Evolutionary conservation across 1,140 invertebrate genomes (phyloP), one percentile per base, ranked within the genome.

Genomic region (Pinna nobilis): DNA sequence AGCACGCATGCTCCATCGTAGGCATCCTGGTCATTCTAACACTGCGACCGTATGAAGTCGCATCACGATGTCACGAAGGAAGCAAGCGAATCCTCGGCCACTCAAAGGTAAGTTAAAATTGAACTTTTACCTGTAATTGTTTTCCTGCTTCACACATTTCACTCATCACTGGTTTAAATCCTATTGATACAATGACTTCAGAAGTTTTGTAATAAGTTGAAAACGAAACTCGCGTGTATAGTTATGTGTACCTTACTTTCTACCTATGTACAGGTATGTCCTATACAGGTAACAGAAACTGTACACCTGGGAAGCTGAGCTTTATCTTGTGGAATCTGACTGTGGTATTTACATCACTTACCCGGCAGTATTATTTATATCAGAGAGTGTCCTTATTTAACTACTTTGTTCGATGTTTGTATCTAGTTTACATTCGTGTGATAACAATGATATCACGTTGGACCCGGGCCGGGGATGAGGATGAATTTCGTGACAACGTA

Each of bases 51-150:
- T 30, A 51, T 63, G 69, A 63, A 71, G 69, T 71, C 69, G 59
- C 69, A 71, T 71, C 69, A 71, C 59, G 39, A 63, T 71, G 69
- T 64, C 69, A 53, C 59, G 69, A 20, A 50, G 69, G 69, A 71
- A 71, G 69, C 69, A 71, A 49, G 49, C 69, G 13, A 71, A 71
- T 39, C 69, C 69, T 13, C 32, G 69, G 28, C 41, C 69, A 60
- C 37, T 71, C 20, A 71, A 71, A 71, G 69, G 69, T 71, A 64
- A n/a, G 69, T 64, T 2, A 6, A 9, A 59, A 18, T 59, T 59
- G 30, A 35, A n/a, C 37, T 35, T 35, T 18, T 47, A 18, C 15
- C 33, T n/a, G 13, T 59, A 20, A 18, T 33, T 35, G 30, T 7
- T 59, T 35, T 30, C 20, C 30, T n/a, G 55, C 23, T 30, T 59